Base-by-base conservation (phyloP, 1,140 invertebrate species). In the Plodia interpunctella region DNA sequence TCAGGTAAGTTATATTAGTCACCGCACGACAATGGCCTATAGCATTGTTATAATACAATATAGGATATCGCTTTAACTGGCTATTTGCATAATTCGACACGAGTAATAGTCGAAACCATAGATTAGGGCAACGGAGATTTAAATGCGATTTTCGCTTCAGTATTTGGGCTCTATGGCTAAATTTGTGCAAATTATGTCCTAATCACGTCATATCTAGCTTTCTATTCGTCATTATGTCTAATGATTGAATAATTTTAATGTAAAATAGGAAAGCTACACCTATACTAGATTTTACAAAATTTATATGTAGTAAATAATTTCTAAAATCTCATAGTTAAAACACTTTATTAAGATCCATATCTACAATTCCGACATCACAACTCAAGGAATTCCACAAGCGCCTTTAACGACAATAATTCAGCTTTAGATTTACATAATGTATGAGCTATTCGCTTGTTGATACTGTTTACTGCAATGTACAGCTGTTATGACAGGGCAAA, bases 61-160 rank as follows among this genome's bases (percentile, higher is more conserved):
- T 62, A 55, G 65, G 67, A 59, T 83, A 76, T 79, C 76, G 62
- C 60, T 62, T 19, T 50, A 25, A 59, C 58, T 53, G 65, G 53
- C 55, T 60, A 83, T 83, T 83, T 76, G 71, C 78, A 80, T 80
- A 80, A 80, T 83, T 78, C 68, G 78, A 80, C 70, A 76, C 70
- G 74, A 76, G 67, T 70, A 70, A 62, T 66, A 57, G 58, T 72
- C 57, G 35, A 2, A 11, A 38, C 35, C 35, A 11, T 38, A 38
- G 35, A 38, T 38, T 38, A 11, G 35, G 35, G 35, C 35, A 38
- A 38, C 5, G 35, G 35, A 38, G 5, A 8, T 8, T 5, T 28
- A 8, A 38, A 11, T 13, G 11, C 35, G 13, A 8, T 38, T 13
- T 2, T 38, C 35, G 11, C 35, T 38, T 38, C 35, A 11, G 8